These are phyloP conservation scores for Patella ulyssiponensis DNA, from an alignment of 2,888 invertebrate genomes.

Conservation along the genomic window DNA sequence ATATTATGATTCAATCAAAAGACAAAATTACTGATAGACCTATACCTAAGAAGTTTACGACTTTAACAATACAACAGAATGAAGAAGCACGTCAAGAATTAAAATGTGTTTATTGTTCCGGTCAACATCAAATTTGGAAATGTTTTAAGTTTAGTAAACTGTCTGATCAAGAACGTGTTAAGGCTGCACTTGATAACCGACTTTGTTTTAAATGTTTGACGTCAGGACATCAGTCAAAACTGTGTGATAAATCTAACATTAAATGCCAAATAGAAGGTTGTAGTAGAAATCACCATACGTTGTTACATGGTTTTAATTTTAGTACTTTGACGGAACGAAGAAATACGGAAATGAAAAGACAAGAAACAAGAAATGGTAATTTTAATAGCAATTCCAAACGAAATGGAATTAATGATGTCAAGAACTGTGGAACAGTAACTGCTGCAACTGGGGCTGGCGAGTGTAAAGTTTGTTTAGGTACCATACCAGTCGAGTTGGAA, in stretches of 20 bases:
- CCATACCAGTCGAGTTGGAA: not conserved
- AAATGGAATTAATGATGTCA: not conserved
- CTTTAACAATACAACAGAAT: not conserved
- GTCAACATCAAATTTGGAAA: not conserved
- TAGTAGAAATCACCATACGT: not conserved
- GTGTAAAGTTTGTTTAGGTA: not conserved
- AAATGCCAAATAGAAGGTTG: not conserved
- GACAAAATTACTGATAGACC: not conserved
- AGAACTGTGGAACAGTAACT: not conserved
- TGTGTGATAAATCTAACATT: not conserved
- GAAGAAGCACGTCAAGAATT: not conserved
- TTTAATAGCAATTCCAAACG: not conserved
- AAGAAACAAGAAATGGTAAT: not conserved
- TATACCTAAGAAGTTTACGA: not conserved
- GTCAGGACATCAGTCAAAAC: not conserved
- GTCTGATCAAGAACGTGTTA: not conserved
- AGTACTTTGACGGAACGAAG: not conserved
- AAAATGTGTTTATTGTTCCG: not conserved
- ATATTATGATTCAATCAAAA: not conserved
- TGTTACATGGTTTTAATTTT: not conserved
- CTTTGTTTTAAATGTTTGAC: not conserved
- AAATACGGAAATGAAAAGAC: not conserved
- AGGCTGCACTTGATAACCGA: not conserved
- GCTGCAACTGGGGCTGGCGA: slow-evolving; percentile 7
- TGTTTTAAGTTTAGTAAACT: not conserved